Evolutionary conservation across 2,113 vertebrate species (phyloP), one percentile per base, ranked within the genome.

Genomic region (Acrocephalus arundinaceus): DNA sequence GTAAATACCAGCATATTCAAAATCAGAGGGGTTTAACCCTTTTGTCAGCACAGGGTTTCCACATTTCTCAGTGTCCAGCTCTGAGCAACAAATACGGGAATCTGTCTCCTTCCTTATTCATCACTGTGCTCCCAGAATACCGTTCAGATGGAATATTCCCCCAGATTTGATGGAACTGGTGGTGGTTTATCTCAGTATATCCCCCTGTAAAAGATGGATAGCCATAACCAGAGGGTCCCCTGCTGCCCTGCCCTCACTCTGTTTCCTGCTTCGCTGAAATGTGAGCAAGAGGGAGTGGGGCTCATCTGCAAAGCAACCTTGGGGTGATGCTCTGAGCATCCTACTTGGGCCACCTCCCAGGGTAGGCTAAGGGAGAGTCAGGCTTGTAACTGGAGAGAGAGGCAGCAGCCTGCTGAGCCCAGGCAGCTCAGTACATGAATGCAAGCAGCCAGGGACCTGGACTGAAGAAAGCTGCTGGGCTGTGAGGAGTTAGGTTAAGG

Each of bases 211-310:
- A 49, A 66, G 82, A 45, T 2, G 3, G 48, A 52, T 8, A 51
- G 27, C 23, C 10, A 17, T 62, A 61, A 37, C 43, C 22, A 33
- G 33, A 46, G 37, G 7, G 11, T 59, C 0, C 2, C 43, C 48
- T 71, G 57, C 39, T 77, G n/a, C 52, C 46, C 68, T 67, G n/a
- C 51, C 24, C n/a, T 37, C 15, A 4, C 54, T 82, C 70, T 61
- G 15, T 25, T 78, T 54, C 45, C 57, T 51, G 74, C 66, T 78
- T 75, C 13, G 11, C 78, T 2, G 5, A 90, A 59, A 49, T 0
- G 1, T 35, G 57, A 31, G n/a, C 11, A 25, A 72, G 33, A 59
- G 9, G 21, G 58, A 65, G 15, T 0, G 0, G 10, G 35, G 9
- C 49, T 93, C 19, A 52, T 62, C 37, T 80, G 46, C 68, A 57